These are phyloP conservation scores for Slavum lentiscoides DNA, from an alignment of 2,888 invertebrate species.

Conservation along the genomic window DNA sequence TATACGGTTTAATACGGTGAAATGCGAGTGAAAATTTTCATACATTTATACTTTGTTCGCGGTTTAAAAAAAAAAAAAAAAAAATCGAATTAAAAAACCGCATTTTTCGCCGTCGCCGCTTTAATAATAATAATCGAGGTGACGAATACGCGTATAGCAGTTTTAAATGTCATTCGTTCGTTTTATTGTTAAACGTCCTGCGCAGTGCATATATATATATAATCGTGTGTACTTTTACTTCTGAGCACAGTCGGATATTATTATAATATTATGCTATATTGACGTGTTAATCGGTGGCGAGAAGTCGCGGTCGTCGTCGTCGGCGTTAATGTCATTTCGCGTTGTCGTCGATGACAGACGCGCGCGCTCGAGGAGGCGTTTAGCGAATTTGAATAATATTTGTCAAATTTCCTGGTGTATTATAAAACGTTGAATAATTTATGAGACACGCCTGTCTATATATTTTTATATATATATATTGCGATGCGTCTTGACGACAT, in stretches of 20 bases:
- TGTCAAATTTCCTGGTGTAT: constrained; percentile 33
- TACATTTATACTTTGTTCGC: too few relatives aligned
- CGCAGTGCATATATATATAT: background rate
- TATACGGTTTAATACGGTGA: too few relatives aligned
- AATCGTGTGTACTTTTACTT: constrained; percentile 22
- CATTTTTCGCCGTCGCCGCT: too few relatives aligned
- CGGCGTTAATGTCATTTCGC: constrained; percentile 31
- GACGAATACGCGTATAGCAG: too few relatives aligned
- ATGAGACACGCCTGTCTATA: constrained; percentile 27
- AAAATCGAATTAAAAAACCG: too few relatives aligned
- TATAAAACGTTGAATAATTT: constrained; percentile 17
- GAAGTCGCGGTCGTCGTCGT: constrained; percentile 27
- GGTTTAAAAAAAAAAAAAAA: too few relatives aligned
- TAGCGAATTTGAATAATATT: constrained; percentile 11
- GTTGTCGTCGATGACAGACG: constrained; percentile 9
- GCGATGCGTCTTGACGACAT: background rate
- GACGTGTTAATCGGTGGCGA: constrained; percentile 15
- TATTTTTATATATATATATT: too few relatives aligned
- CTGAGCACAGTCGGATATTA: background rate
- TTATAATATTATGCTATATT: constrained; percentile 7
- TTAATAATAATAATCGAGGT: too few relatives aligned
- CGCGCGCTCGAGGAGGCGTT: constrained; percentile 35
- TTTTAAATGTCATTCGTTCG: too few relatives aligned
- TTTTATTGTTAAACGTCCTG: too few relatives aligned
- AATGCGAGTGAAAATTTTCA: too few relatives aligned